Percentiles rank a stretch among this genome's conserved stretches.
phyloP scores from a whole-genome alignment of 2,113 vertebrate genomes.

The Acrocephalus kingi region DNA sequence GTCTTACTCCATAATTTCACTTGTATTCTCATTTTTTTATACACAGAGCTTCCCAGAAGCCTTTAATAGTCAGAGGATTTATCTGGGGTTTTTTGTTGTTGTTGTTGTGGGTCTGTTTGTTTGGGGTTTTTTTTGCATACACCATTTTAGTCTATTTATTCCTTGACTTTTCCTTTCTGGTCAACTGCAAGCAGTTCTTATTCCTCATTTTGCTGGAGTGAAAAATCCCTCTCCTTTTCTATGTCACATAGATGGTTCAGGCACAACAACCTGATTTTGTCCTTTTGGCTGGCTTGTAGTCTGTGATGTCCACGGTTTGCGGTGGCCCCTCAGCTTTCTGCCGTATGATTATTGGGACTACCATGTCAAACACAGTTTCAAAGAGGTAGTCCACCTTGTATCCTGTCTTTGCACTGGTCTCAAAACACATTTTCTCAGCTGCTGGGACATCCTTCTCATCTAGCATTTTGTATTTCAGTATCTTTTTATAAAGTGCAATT shows the following conservation, averaged over 20 bases:
- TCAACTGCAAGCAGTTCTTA: background rate
- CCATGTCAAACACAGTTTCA: conserved; percentile 90
- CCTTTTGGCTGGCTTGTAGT: conserved; percentile 63
- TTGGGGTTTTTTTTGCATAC: background rate
- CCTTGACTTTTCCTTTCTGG: background rate
- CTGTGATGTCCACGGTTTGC: conserved; percentile 85
- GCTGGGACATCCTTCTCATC: conserved; percentile 84
- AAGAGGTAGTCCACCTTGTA: conserved; percentile 91
- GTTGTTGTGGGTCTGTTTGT: too few species aligned
- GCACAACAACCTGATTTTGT: conserved; percentile 75
- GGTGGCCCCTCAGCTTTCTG: conserved; percentile 79
- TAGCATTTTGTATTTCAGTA: conserved; percentile 88
- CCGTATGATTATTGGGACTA: conserved; percentile 84
- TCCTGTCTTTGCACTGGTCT: conserved; percentile 95
- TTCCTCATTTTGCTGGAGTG: background rate
- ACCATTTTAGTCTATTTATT: background rate
- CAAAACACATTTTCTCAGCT: conserved; percentile 93
- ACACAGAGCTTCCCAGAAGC: background rate
- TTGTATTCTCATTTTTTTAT: background rate
- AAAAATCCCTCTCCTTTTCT: background rate
- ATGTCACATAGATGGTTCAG: background rate
- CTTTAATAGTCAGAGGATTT: background rate
- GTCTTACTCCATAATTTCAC: background rate
- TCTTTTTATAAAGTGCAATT: conserved; percentile 82
- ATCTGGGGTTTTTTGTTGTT: background rate